Conservation (phyloP, 2,888 invertebrate genomes). For the Lacanobia wlatinum region DNA sequence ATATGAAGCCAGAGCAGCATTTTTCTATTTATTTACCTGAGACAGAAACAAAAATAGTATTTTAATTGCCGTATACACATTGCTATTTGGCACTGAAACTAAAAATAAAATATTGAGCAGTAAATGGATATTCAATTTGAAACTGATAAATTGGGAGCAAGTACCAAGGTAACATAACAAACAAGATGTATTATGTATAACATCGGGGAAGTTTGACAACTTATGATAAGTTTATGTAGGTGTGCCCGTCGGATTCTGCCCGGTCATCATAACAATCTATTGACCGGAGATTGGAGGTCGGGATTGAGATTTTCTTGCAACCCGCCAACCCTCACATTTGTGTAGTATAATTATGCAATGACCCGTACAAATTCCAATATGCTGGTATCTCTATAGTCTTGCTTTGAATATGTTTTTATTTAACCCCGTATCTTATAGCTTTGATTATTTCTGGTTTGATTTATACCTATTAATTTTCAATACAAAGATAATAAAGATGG, state of each 20-base stretch:
- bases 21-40: slow-evolving; percentile 65
- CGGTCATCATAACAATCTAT: slow-evolving; percentile 64
- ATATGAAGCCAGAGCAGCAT: slow-evolving; percentile 2
- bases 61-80: slow-evolving; percentile 10
- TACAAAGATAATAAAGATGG: background rate
- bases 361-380: slow-evolving; percentile 43
- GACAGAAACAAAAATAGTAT: slow-evolving; percentile 55
- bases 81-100: background rate
- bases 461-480: background rate
- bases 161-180: slow-evolving; percentile 47
- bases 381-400: slow-evolving; percentile 13
- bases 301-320: slow-evolving; percentile 48
- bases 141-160: slow-evolving; percentile 40
- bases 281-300: slow-evolving; percentile 59
- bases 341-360: slow-evolving; percentile 43
- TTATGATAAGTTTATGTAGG: slow-evolving; percentile 63
- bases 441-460: background rate
- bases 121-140: slow-evolving; percentile 19
- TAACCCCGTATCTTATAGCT: background rate
- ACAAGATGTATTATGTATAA: slow-evolving; percentile 51
- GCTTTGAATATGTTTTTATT: slow-evolving; percentile 21
- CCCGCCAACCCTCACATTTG: slow-evolving; percentile 35
- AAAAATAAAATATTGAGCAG: background rate
- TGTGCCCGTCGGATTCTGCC: slow-evolving; percentile 42
- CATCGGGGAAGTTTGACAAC: slow-evolving; percentile 52